Percentiles rank a stretch among this genome's conserved stretches.
Evolutionary conservation across 2,113 vertebrate species (phyloP).

Genomic region (Vombatus ursinus): DNA sequence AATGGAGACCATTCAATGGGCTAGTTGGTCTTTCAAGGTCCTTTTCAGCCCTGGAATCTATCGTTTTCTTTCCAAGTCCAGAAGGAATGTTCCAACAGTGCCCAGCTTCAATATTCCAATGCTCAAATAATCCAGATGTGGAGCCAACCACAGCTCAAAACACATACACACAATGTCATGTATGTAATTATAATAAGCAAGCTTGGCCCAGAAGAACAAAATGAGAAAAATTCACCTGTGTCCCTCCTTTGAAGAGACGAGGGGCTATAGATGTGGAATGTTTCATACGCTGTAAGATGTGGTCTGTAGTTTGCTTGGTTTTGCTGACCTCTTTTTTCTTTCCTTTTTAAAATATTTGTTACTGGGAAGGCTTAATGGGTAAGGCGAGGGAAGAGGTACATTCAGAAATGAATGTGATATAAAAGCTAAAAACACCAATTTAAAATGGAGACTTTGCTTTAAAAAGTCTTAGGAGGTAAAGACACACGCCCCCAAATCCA

Average conservation of each 20-base stretch:
- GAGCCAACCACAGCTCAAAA: neutral
- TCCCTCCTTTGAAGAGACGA: neutral
- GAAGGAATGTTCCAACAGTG: neutral
- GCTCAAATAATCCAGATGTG: constrained; percentile 30
- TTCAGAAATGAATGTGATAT: neutral
- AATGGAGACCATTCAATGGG: neutral
- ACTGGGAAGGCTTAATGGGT: neutral
- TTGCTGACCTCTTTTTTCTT: neutral
- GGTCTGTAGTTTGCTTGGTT: neutral
- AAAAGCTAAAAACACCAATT: neutral
- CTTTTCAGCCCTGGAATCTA: neutral
- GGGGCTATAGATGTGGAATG: neutral
- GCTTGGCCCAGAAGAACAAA: neutral
- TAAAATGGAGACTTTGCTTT: neutral
- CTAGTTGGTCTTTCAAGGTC: neutral
- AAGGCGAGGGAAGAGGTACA: neutral
- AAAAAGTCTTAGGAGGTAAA: constrained; percentile 18
- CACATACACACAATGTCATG: neutral
- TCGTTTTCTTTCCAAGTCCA: neutral
- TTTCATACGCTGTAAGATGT: neutral
- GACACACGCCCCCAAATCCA: neutral
- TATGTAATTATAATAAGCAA: neutral
- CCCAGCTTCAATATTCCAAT: neutral
- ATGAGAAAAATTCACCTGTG: neutral
- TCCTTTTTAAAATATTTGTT: neutral